Evolutionary conservation across 2,888 invertebrate genomes (phyloP), one percentile per base, ranked within the genome.

Genomic region (Ormia ochracea): DNA sequence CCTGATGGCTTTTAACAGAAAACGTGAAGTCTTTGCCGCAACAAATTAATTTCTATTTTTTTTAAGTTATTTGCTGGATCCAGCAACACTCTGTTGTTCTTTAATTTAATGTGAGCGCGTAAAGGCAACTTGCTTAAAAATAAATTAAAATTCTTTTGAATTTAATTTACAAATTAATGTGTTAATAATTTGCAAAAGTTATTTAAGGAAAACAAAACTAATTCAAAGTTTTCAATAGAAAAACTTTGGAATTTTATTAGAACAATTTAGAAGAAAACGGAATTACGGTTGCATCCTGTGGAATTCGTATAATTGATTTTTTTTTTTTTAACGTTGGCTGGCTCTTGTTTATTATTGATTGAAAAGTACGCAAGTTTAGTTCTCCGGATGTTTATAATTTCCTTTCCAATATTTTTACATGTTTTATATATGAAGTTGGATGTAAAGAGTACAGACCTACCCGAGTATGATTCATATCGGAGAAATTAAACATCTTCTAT

Each of bases 81-180:
- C n/a, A 36, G 12, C 17, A 54, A 28, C 9, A 41, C 48, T 48
- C 28, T 59, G 26, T 14, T 59, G 23, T 5, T 69, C 14, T 19
- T 50, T 48, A 28, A 21, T 36, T 48, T 56, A 43, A 23, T 43
- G 2, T 14, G 21, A 33, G n/a, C n/a, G 17, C 21, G 17, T 6
- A n/a, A 7, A 4, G 28, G 10, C 14, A 52, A 56, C 12, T 56
- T 33, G 56, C 45, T 69, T 45, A 56, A 45, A 69, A 69, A 56
- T 50, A 52, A 41, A 70, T 70, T 59, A 70, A 59, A 59, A 52
- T 61, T 61, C 50, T 41, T 52, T 61, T 21, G 12, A 70, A 61
- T 52, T 14, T 61, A 59, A 70, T 50, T 59, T 61, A 50, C 12
- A 70, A 70, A 70, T 70, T 59, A 70, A 61, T 12, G 38, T 61